Evolutionary conservation across 2,888 invertebrate genomes (phyloP), one percentile per base, ranked within the genome.

Genomic region (Acanthoscelides obtectus): DNA sequence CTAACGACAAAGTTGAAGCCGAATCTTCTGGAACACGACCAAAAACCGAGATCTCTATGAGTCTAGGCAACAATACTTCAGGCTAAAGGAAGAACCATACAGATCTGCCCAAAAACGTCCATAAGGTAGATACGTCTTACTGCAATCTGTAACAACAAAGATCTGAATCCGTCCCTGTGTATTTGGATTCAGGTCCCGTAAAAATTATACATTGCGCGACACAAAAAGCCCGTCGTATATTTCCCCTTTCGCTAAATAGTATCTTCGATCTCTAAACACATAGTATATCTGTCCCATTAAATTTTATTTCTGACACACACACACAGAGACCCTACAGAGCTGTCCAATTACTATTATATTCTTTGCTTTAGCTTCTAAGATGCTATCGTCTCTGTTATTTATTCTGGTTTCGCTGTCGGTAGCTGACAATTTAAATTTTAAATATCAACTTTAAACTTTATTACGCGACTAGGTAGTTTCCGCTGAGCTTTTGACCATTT

Each of bases 211-310:
- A 45, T 45, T 45, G 12, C 45, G 45, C 45, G 45, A 45, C 45
- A 45, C 45, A 45, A 45, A 45, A 45, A 45, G 45, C 6, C 45
- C 45, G 45, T 45, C 45, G 45, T 45, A 45, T 45, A 45, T 45
- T 45, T 45, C 45, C 45, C 45, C 45, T 45, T 45, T 70, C 69
- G 67, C 70, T 64, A 72, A 73, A 65, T 70, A 71, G 66, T 74
- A 74, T 74, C 74, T 70, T 67, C 64, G 66, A 75, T 75, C 74
- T 74, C 45, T 70, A 69, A 73, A 73, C 70, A 73, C 72, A 75
- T 73, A 72, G 73, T 45, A 73, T 72, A 75, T 72, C 72, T 71
- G 75, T 64, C 71, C 71, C 68, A 71, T 73, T 75, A 73, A 70
- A 66, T 69, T 73, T 73, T 69, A 70, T 72, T 73, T 70, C 70